phyloP scores from a whole-genome alignment of 1,140 invertebrate species.

The Polypedilum pembai region DNA sequence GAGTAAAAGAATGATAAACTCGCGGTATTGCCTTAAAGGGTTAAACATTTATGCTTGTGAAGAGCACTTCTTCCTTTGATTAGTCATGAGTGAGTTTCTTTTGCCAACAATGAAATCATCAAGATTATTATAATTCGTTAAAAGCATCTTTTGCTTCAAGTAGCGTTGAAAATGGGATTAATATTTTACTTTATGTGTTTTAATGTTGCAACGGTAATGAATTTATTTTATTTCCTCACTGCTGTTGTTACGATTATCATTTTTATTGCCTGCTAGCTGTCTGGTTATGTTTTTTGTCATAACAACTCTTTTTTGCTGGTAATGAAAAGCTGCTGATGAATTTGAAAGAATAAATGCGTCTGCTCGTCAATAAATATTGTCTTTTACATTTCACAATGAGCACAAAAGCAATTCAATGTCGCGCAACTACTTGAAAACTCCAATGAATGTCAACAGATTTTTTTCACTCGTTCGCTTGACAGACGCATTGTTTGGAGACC shows the following conservation, averaged over 20 bases:
- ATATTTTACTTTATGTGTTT: not conserved
- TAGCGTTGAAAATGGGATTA: not conserved
- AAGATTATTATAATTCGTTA: slow-evolving; percentile 19
- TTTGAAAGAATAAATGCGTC: slow-evolving; percentile 5
- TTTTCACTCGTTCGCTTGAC: not conserved
- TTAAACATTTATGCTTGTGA: not conserved
- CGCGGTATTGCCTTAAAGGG: not conserved
- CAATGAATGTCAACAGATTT: slow-evolving; percentile 27
- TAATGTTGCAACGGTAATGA: slow-evolving; percentile 2
- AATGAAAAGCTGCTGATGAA: not conserved
- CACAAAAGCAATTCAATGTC: slow-evolving; percentile 19
- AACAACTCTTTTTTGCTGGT: not conserved
- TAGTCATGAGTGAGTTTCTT: slow-evolving; percentile 16
- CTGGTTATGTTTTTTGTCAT: not conserved
- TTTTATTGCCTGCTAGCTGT: not conserved
- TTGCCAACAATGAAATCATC: not conserved
- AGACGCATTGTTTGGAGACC: slow-evolving; percentile 6
- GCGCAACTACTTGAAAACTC: slow-evolving; percentile 11
- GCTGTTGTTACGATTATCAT: not conserved
- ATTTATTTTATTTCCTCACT: not conserved
- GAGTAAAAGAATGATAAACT: not conserved
- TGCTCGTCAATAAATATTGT: slow-evolving; percentile 11
- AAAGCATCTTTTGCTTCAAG: slow-evolving; percentile 11
- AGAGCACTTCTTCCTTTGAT: not conserved
- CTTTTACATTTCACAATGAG: not conserved